Base-by-base conservation (phyloP, 2,888 invertebrate genomes). In the Ophion ventricosus region DNA sequence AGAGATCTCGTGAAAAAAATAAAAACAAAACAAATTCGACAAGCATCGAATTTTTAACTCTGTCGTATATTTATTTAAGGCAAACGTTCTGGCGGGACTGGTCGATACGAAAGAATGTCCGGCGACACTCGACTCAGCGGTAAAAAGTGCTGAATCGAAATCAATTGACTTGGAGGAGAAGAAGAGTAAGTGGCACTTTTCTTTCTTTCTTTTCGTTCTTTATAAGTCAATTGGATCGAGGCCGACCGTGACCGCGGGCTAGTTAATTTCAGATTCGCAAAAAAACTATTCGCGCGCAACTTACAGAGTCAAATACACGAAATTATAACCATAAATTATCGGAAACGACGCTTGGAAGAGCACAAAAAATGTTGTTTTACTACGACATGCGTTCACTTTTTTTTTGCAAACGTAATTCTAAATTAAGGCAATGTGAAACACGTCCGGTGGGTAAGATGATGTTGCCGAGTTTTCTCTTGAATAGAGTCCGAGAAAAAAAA, bases 131-230 rank as follows among this genome's bases (percentile, higher is more conserved):
- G 90, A 91, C 20, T 80, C 85, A 20, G 85, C 77, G 26, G 86
- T 94, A 93, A 75, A 91, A 64, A 88, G 82, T 82, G 61, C 88
- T 90, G 87, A 94, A 93, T 90, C 91, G 29, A 95, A 94, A 90
- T 94, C 94, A 75, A 94, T 94, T 88, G 92, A 95, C 88, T 93
- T 96, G 75, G 95, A 95, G 87, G 96, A 96, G 88, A 96, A 96
- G 90, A 94, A 95, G 93, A 94, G 95, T 95, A 91, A 86, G 76
- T 74, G 57, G 20, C 72, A n/a, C 29, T 11, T 63, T 49, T 63
- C 35, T 57, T 49, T 63, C 35, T 57, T 49, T 29, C n/a, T 80
- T 66, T 49, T 35, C 66, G 26, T 26, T 25, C 35, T 66, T 56
- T 35, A 7, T 64, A 57, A 77, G n/a, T 82, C 54, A 54, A 70